Conservation (phyloP, 2,888 invertebrate genomes). For the Lamellibrachia satsuma region DNA sequence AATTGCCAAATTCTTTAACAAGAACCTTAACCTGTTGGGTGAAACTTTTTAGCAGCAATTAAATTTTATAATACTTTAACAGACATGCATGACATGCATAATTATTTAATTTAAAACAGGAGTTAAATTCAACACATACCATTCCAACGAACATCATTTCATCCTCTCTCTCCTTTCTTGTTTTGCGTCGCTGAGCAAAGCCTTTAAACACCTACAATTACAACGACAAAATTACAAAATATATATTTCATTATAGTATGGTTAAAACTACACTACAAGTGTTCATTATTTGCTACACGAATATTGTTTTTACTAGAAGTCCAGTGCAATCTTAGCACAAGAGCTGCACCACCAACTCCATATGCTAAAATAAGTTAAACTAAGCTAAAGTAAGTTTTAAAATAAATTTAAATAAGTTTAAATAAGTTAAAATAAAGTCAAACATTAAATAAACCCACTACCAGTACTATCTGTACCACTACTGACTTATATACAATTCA, state of each 20-base stretch:
- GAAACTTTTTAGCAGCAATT: not conserved
- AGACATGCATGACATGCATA: not conserved
- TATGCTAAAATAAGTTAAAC: too few species aligned
- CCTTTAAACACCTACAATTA: constrained; percentile 63
- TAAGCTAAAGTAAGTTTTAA: too few species aligned
- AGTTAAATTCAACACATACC: constrained; percentile 65
- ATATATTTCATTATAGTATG: not conserved
- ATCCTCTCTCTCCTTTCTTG: constrained; percentile 71
- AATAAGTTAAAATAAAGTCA: too few species aligned
- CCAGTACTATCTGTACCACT: too few species aligned
- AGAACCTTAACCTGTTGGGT: not conserved
- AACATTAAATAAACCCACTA: too few species aligned
- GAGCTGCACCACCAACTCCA: too few species aligned
- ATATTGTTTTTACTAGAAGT: not conserved
- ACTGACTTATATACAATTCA: too few species aligned
- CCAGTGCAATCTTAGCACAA: too few species aligned
- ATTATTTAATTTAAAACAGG: not conserved
- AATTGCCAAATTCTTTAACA: not conserved
- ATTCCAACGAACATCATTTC: constrained; percentile 90
- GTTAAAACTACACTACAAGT: not conserved
- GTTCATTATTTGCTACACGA: not conserved
- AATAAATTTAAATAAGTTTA: too few species aligned
- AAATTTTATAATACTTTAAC: not conserved
- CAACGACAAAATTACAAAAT: not conserved
- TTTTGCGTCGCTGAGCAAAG: constrained; percentile 60